Conservation (phyloP, 2,888 invertebrate species). For the Andrena hattorfiana region DNA sequence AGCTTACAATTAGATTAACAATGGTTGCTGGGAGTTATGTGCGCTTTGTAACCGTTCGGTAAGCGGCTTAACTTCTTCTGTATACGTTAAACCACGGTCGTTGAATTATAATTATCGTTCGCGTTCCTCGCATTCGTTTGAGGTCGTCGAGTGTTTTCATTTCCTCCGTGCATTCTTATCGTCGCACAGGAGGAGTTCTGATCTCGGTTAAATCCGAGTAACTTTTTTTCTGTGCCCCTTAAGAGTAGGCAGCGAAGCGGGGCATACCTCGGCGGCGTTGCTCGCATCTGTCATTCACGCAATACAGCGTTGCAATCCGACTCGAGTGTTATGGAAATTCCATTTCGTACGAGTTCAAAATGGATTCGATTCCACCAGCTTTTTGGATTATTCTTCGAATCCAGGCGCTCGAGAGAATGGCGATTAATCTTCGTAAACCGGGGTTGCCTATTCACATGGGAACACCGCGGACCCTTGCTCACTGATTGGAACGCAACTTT, state of each 20-base stretch:
- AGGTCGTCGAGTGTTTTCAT: no score
- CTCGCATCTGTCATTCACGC: background rate
- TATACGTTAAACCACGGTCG: no score
- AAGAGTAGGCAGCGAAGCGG: background rate
- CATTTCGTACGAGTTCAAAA: conserved; percentile 32
- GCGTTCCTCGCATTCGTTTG: no score
- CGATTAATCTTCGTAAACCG: conserved; percentile 46
- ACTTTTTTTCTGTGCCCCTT: background rate
- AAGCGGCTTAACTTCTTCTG: conserved; percentile 1
- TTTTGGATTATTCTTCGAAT: conserved; percentile 6
- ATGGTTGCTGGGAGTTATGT: no score
- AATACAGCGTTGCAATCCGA: conserved; percentile 1
- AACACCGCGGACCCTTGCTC: no score
- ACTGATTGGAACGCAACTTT: no score
- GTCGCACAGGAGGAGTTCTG: no score
- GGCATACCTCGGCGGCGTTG: background rate
- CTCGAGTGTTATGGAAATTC: conserved; percentile 18
- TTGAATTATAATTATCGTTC: no score
- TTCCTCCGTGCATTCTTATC: no score
- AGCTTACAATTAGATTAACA: no score
- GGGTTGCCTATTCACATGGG: background rate
- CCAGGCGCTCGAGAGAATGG: conserved; percentile 18
- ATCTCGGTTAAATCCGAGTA: no score
- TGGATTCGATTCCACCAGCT: conserved; percentile 7
- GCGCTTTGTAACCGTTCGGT: no score